phyloP scores from a whole-genome alignment of 2,888 invertebrate species.

The Rhagonycha fulva region DNA sequence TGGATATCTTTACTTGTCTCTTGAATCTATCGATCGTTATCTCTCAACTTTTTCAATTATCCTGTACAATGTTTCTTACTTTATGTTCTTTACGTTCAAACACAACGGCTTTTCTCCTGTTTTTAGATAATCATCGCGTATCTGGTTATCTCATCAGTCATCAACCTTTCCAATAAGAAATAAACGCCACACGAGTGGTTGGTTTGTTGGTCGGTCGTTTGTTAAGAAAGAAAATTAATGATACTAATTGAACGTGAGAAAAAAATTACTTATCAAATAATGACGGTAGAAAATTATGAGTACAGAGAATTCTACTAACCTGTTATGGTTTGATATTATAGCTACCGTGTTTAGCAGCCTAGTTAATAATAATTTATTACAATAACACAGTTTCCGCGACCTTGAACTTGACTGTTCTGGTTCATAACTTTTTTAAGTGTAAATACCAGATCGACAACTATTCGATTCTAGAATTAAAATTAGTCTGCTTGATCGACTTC shows the following conservation, averaged over 20 bases:
- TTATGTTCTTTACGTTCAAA: neutral
- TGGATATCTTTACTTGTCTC: constrained; percentile 7
- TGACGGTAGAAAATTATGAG: neutral
- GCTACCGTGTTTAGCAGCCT: constrained; percentile 8
- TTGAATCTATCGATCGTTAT: neutral
- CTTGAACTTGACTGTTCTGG: constrained; percentile 9
- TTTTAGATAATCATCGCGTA: neutral
- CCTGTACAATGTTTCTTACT: neutral
- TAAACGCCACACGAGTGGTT: neutral
- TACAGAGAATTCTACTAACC: neutral
- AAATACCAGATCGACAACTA: neutral
- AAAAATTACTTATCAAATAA: neutral
- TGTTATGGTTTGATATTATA: neutral
- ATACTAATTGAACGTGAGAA: neutral
- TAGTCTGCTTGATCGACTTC: neutral
- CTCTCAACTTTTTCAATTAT: neutral
- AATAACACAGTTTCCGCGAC: constrained; percentile 13
- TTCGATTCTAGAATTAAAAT: neutral
- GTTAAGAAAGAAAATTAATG: neutral
- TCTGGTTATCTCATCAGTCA: neutral
- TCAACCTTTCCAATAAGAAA: neutral
- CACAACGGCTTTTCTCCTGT: neutral
- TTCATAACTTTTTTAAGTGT: neutral
- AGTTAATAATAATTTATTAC: constrained; percentile 15
- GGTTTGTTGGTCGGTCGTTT: neutral